Percentiles rank a stretch among this genome's conserved stretches.
Conservation (phyloP, 2,113 vertebrate species). For the Oreotrochilus melanogaster region DNA sequence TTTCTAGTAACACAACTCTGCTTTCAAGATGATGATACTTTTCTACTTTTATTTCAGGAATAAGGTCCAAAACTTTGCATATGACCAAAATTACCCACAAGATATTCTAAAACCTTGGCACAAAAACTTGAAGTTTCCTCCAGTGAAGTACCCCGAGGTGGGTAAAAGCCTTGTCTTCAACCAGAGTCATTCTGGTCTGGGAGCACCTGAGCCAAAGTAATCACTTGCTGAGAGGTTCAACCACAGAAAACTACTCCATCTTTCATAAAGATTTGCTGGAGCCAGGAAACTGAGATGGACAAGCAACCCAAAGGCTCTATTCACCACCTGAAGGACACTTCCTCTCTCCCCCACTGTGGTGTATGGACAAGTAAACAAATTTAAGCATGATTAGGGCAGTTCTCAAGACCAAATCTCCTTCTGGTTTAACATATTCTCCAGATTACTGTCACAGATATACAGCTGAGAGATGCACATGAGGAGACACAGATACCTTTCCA, state of each 20-base stretch:
- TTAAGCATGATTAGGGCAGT: too few species aligned
- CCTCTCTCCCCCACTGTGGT: background rate
- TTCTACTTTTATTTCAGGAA: background rate
- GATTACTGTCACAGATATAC: background rate
- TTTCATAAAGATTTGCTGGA: background rate
- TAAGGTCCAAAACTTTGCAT: background rate
- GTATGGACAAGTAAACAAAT: background rate
- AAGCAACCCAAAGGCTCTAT: background rate
- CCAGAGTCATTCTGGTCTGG: background rate
- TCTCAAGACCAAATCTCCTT: background rate
- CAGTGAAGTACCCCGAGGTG: background rate
- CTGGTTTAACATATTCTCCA: background rate
- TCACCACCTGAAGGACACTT: background rate
- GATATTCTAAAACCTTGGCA: background rate
- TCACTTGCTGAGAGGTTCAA: too few species aligned
- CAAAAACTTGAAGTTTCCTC: background rate
- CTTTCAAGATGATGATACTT: background rate
- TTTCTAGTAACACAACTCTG: background rate
- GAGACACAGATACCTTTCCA: background rate
- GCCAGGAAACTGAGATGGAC: background rate
- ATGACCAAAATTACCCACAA: background rate
- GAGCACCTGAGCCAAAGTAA: background rate
- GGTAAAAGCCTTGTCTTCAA: background rate
- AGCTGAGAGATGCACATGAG: too few species aligned
- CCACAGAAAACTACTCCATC: too few species aligned